A percentile compares a stretch with the other conserved stretches of the same genome.
Evolutionary conservation across 1,140 invertebrate species (phyloP).

Genomic region (Drosophila pandora): DNA sequence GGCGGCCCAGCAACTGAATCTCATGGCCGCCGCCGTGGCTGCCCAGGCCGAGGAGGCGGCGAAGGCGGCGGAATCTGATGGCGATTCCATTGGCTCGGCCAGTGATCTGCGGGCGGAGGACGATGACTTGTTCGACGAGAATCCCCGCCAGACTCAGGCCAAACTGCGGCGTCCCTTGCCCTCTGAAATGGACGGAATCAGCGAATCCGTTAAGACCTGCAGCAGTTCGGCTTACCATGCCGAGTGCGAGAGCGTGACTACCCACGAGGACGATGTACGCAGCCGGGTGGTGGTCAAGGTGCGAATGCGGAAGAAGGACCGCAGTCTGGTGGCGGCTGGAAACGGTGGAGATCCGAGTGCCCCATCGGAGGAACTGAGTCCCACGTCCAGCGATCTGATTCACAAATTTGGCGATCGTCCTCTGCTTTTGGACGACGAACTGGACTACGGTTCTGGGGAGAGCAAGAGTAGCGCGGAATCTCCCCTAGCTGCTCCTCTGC

Average conservation of each 20-base stretch:
- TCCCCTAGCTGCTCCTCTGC: conserved; percentile 4
- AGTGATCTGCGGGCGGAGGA: conserved; percentile 88
- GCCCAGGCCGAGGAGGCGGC: conserved; percentile 64
- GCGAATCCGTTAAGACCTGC: conserved; percentile 88
- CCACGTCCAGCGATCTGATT: conserved; percentile 84
- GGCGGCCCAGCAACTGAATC: conserved; percentile 76
- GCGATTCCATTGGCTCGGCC: conserved; percentile 90
- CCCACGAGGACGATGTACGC: conserved; percentile 86
- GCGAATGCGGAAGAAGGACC: conserved; percentile 81
- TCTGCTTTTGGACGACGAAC: conserved; percentile 90
- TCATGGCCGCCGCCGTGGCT: conserved; percentile 67
- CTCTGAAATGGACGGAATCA: conserved; percentile 86
- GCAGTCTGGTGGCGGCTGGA: conserved; percentile 52
- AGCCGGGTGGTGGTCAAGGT: conserved; percentile 84
- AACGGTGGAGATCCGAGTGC: conserved; percentile 19
- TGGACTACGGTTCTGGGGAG: conserved; percentile 87
- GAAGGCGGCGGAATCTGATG: conserved; percentile 79
- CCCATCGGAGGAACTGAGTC: conserved; percentile 72
- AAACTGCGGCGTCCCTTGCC: conserved; percentile 68
- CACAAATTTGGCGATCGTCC: conserved; percentile 92
- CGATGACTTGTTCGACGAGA: conserved; percentile 85
- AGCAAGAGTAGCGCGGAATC: conserved; percentile 73
- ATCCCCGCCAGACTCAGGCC: conserved; percentile 59
- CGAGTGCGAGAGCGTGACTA: conserved; percentile 89
- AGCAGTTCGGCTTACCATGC: conserved; percentile 89